Conservation (phyloP, 2,797 vertebrate genomes). For the Schizopygopsis pylzovi region DNA sequence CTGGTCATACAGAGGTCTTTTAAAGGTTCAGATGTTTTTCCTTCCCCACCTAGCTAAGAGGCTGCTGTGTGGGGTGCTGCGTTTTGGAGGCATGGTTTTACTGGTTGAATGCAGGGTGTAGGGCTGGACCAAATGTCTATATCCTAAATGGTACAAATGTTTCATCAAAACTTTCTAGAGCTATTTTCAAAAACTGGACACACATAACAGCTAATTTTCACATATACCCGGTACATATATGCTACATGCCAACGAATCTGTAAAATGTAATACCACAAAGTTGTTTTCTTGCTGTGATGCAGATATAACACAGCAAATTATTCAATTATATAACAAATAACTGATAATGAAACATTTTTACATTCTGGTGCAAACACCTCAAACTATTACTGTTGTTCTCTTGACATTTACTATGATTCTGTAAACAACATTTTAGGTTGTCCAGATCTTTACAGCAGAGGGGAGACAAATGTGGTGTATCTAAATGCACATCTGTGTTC, state of each 20-base stretch:
- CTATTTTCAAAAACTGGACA: background rate
- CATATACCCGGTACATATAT: background rate
- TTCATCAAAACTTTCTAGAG: background rate
- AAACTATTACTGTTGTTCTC: background rate
- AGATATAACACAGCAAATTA: background rate
- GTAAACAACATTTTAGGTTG: background rate
- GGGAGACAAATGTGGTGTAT: background rate
- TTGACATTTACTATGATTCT: background rate
- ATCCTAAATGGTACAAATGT: conserved; percentile 19
- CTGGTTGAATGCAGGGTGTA: conserved; percentile 25
- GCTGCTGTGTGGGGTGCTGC: conserved; percentile 40
- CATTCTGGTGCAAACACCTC: background rate
- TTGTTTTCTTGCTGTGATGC: background rate
- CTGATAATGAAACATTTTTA: background rate
- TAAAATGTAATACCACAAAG: too few species aligned
- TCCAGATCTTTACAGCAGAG: background rate
- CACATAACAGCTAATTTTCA: background rate
- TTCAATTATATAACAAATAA: background rate
- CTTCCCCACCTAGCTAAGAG: conserved; percentile 52
- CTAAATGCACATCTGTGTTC: conserved; percentile 30
- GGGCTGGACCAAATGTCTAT: background rate
- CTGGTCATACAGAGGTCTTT: conserved; percentile 50
- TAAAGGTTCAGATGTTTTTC: conserved; percentile 56
- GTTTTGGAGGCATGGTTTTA: conserved; percentile 14
- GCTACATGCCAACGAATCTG: background rate